These are phyloP conservation scores for Tachycineta bicolor DNA, from an alignment of 2,113 vertebrate genomes.

Conservation along the genomic window DNA sequence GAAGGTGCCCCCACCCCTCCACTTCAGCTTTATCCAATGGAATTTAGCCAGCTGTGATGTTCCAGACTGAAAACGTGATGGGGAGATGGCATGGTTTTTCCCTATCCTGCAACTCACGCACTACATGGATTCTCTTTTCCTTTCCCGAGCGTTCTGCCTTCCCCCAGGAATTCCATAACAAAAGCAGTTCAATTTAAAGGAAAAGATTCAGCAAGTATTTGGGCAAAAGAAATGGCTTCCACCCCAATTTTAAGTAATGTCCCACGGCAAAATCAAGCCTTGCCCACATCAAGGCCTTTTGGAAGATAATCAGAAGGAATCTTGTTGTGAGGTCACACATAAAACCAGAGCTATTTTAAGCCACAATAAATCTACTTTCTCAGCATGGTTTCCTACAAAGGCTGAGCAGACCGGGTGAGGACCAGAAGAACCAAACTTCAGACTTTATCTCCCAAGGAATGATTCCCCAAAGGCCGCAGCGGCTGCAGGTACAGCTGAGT, in stretches of 20 bases:
- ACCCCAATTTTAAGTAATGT: background rate
- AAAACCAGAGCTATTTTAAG: background rate
- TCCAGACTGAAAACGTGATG: background rate
- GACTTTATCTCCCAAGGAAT: background rate
- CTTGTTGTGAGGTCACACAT: background rate
- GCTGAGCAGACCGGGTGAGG: background rate
- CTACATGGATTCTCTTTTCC: background rate
- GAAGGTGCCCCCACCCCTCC: background rate
- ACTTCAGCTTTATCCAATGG: background rate
- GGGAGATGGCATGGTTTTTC: background rate
- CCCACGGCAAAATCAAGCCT: slow-evolving; percentile 23
- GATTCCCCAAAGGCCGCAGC: background rate
- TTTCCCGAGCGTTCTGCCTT: slow-evolving; percentile 2
- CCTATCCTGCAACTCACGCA: background rate
- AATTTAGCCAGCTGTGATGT: slow-evolving; percentile 38
- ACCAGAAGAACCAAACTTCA: background rate
- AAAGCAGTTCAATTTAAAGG: background rate
- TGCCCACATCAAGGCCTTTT: background rate
- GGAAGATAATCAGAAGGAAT: background rate
- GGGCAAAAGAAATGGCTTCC: background rate
- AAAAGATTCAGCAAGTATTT: background rate
- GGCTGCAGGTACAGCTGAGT: fast-evolving
- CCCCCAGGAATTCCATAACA: slow-evolving; percentile 1
- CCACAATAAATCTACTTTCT: background rate
- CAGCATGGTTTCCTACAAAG: background rate